Base-by-base conservation (phyloP, 2,888 invertebrate species). In the Zhengitettix transpicula region DNA sequence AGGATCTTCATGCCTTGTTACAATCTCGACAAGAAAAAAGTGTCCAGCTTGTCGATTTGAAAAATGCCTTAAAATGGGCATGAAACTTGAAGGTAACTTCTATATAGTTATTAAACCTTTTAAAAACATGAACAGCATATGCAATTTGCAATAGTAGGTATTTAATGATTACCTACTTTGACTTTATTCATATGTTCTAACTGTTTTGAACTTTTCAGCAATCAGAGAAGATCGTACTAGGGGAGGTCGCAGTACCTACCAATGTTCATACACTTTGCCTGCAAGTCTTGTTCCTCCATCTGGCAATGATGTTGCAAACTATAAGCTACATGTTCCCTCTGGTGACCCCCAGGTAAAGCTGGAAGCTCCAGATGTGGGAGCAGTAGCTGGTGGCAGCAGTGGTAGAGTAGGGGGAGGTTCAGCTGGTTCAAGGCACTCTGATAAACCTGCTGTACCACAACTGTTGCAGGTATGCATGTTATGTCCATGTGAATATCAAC, bases 41-140 rank as follows among this genome's bases (percentile, higher is more conserved):
- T 97, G 97, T 69, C 96, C 97, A 0, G 95, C 96, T 3, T 97
- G 97, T 71, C 81, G 97, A 47, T 97, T 97, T 71, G 92, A 94
- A 68, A 95, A 95, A 77, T 97, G 97, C 71, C 80, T 96, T 40
- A 87, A 88, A 52, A 92, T 91, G 73, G 97, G 97, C 62, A 97
- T 97, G 97, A 95, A 94, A 73, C 77, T 96, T 54, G 96, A 97
- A 82, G 88, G 89, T 88, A 71, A 67, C 28, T 28, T 28, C 28
- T 28, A 28, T 28, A 28, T 28, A 28, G 7, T 28, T 28, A 28
- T 28, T 28, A 28, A 28, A 28, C 28, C 28, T 28, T 28, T 5
- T 5, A 28, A 28, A 28, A 28, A 28, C n/a, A n/a, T n/a, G n/a
- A n/a, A n/a, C n/a, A 28, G 28, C 7, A 28, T 28, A 28, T 28